Evolutionary conservation across 2,888 invertebrate species (phyloP).

Genomic region (Cerceris rybyensis): DNA sequence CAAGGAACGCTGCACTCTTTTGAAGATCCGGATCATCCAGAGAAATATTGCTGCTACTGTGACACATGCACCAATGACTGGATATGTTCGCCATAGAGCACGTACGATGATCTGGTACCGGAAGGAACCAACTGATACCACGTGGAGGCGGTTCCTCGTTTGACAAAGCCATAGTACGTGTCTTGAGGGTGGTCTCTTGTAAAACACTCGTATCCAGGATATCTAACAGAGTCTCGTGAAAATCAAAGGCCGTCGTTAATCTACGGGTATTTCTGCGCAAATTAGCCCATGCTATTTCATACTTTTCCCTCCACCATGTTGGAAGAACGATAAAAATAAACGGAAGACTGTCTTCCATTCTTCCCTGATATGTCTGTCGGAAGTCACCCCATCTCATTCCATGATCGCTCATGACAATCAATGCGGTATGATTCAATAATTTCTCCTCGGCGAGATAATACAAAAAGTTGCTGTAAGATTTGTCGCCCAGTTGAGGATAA

Average conservation of each 20-base stretch:
- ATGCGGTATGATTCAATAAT: slow-evolving; percentile 86
- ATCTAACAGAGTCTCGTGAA: slow-evolving; percentile 90
- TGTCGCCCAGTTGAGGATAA: slow-evolving; percentile 89
- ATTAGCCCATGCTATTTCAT: slow-evolving; percentile 86
- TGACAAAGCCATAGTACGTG: slow-evolving; percentile 78
- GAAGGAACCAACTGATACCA: slow-evolving; percentile 90
- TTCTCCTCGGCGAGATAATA: slow-evolving; percentile 81
- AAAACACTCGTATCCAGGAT: slow-evolving; percentile 84
- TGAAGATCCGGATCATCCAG: slow-evolving; percentile 83
- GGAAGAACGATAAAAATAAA: slow-evolving; percentile 90
- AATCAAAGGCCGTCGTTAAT: slow-evolving; percentile 92
- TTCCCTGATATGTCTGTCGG: slow-evolving; percentile 91
- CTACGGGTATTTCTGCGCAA: slow-evolving; percentile 86
- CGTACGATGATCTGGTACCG: slow-evolving; percentile 88
- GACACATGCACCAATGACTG: slow-evolving; percentile 95
- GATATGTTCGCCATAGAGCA: slow-evolving; percentile 91
- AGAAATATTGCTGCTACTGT: slow-evolving; percentile 85
- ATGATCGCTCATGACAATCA: slow-evolving; percentile 93
- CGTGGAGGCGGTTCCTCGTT: slow-evolving; percentile 73
- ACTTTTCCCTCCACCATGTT: slow-evolving; percentile 86
- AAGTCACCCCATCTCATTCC: slow-evolving; percentile 94
- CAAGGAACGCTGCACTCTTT: slow-evolving; percentile 85
- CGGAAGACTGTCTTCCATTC: slow-evolving; percentile 94
- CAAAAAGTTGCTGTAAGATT: slow-evolving; percentile 85
- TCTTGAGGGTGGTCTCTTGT: slow-evolving; percentile 79